Evolutionary conservation across 2,888 invertebrate species (phyloP).

Genomic region (Parnassius orleans): DNA sequence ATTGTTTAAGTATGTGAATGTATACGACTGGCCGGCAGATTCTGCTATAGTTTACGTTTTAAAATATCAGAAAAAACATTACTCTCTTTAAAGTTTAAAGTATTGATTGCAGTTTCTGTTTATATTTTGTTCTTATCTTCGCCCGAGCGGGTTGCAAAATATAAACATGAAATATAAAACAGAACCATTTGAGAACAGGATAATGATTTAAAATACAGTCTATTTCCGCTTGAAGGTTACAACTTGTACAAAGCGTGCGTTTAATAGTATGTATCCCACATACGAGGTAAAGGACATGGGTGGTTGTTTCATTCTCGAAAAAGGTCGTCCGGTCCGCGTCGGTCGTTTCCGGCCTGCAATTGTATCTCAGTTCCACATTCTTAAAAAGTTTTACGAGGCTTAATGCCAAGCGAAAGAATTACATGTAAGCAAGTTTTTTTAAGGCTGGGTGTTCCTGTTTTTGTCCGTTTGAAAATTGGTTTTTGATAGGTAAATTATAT

Average conservation of each 20-base stretch:
- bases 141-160: too few relatives aligned
- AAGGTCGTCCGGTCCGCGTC: conserved; percentile 19
- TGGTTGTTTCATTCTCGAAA: conserved; percentile 19
- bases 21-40: too few relatives aligned
- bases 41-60: too few relatives aligned
- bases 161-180: not conserved
- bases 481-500: too few relatives aligned
- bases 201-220: conserved; percentile 18
- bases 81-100: too few relatives aligned
- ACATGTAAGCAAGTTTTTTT: too few relatives aligned
- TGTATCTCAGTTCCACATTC: conserved; percentile 7
- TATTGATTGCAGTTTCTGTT: too few relatives aligned
- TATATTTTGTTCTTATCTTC: too few relatives aligned
- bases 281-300: conserved; percentile 15
- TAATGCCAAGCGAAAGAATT: not conserved
- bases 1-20: too few relatives aligned
- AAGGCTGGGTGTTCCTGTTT: too few relatives aligned
- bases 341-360: conserved; percentile 16
- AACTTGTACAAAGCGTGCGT: not conserved
- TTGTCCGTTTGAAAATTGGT: too few relatives aligned
- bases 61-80: too few relatives aligned
- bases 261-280: conserved; percentile 8
- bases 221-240: conserved; percentile 13
- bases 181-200: conserved; percentile 6
- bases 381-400: not conserved